Percentiles rank a stretch among this genome's conserved stretches.
phyloP scores from a whole-genome alignment of 1,140 invertebrate species.

The Drosophila eugracilis region DNA sequence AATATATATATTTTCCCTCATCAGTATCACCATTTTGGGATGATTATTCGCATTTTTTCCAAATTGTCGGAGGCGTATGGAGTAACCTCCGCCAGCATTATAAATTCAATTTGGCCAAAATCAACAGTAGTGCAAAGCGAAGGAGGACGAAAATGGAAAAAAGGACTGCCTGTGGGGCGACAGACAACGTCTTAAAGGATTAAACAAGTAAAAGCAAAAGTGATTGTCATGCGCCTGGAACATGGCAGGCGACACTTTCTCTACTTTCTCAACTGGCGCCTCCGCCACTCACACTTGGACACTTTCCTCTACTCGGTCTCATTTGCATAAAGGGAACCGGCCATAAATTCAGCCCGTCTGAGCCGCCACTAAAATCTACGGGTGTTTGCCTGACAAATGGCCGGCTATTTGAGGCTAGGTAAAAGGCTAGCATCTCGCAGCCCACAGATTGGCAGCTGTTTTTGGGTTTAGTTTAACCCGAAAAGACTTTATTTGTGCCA shows the following conservation, averaged over 20 bases:
- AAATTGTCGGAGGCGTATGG: slow-evolving; percentile 36
- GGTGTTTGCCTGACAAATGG: slow-evolving; percentile 56
- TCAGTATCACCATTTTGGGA: slow-evolving; percentile 56
- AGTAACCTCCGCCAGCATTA: slow-evolving; percentile 25
- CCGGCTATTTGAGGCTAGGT: slow-evolving; percentile 40
- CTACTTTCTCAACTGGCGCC: slow-evolving; percentile 14
- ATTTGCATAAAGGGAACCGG: slow-evolving; percentile 75
- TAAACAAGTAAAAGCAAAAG: slow-evolving; percentile 61
- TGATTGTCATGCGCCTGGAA: slow-evolving; percentile 58
- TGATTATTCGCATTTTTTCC: slow-evolving; percentile 45
- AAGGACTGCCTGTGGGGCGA: slow-evolving; percentile 30
- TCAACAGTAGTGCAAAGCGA: slow-evolving; percentile 12
- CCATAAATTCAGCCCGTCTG: slow-evolving; percentile 61
- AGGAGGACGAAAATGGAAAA: slow-evolving; percentile 1
- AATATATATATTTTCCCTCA: slow-evolving; percentile 4
- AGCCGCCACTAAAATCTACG: slow-evolving; percentile 21
- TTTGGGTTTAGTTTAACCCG: slow-evolving; percentile 10
- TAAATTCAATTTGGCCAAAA: slow-evolving; percentile 64
- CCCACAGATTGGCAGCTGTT: slow-evolving; percentile 19
- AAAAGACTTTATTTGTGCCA: background rate
- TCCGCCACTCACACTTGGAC: background rate
- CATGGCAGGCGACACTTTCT: slow-evolving; percentile 56
- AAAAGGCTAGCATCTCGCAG: slow-evolving; percentile 11
- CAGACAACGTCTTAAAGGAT: slow-evolving; percentile 68
- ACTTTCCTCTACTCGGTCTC: slow-evolving; percentile 24